These are phyloP conservation scores for Gambusia affinis DNA, from an alignment of 2,113 vertebrate species.

Conservation along the genomic window DNA sequence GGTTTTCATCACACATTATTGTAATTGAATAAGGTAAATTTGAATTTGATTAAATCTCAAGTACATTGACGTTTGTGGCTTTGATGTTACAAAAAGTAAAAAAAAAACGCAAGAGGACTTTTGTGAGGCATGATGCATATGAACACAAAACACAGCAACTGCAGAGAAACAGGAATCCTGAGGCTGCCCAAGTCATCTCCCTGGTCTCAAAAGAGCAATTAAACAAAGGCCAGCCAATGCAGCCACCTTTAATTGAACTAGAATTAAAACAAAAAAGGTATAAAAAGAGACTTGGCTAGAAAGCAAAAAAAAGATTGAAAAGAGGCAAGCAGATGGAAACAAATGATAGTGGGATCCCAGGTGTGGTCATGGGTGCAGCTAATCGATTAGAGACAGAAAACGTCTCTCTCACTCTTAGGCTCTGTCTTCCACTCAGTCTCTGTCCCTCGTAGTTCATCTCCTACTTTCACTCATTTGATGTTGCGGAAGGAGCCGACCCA, in stretches of 20 bases:
- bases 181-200: slow-evolving; percentile 17
- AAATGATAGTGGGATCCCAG: slow-evolving; percentile 75
- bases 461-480: slow-evolving; percentile 56
- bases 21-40: too few species aligned
- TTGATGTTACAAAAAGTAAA: neutral
- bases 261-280: slow-evolving; percentile 69
- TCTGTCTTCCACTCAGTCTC: slow-evolving; percentile 38
- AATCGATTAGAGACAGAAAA: slow-evolving; percentile 80
- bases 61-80: neutral
- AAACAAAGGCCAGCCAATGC: slow-evolving; percentile 69
- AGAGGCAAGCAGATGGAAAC: slow-evolving; percentile 74
- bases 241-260: slow-evolving; percentile 73
- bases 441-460: slow-evolving; percentile 11
- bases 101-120: neutral
- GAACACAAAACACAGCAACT: neutral
- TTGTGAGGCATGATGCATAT: neutral
- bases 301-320: slow-evolving; percentile 42
- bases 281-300: slow-evolving; percentile 50
- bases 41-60: neutral
- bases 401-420: slow-evolving; percentile 49
- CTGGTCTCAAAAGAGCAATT: slow-evolving; percentile 67
- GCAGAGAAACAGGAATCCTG: neutral
- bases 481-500: slow-evolving; percentile 49
- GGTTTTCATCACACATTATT: too few species aligned
- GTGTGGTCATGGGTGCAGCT: slow-evolving; percentile 74